Conservation (phyloP, 2,888 invertebrate species). For the Minunthozetes semirufus region DNA sequence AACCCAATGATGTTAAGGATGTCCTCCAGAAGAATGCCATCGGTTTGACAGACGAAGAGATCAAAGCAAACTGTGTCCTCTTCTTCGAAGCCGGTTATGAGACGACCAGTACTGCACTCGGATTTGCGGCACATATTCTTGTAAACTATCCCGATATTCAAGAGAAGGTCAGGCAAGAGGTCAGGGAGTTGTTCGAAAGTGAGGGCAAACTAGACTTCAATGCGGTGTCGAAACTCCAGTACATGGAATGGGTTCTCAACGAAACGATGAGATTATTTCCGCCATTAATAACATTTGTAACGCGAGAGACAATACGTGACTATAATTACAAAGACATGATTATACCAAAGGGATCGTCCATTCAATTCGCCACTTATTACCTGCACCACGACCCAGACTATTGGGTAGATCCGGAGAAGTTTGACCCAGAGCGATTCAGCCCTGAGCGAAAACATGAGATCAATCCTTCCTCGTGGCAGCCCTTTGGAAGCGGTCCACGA, state of each 20-base stretch:
- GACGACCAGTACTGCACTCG: constrained; percentile 41
- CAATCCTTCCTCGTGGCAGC: constrained; percentile 37
- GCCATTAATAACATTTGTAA: constrained; percentile 41
- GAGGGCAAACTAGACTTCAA: constrained; percentile 40
- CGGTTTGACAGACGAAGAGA: constrained; percentile 33
- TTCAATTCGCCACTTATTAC: constrained; percentile 43
- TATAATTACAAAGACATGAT: constrained; percentile 37
- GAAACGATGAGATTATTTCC: constrained; percentile 41
- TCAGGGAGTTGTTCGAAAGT: constrained; percentile 15
- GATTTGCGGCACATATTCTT: constrained; percentile 40
- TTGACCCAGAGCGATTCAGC: constrained; percentile 44
- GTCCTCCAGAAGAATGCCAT: background rate
- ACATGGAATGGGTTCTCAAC: constrained; percentile 39
- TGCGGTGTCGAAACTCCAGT: constrained; percentile 38
- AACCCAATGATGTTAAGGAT: background rate
- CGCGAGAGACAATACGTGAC: constrained; percentile 36
- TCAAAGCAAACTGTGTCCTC: constrained; percentile 34
- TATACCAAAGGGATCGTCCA: constrained; percentile 42
- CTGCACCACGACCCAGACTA: constrained; percentile 43
- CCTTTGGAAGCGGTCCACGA: constrained; percentile 42
- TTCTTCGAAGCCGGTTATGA: constrained; percentile 40
- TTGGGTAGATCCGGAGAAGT: constrained; percentile 44
- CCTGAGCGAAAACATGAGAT: constrained; percentile 6
- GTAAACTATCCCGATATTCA: constrained; percentile 39
- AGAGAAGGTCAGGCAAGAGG: constrained; percentile 39